phyloP scores from a whole-genome alignment of 2,888 invertebrate species.

The Hybos culiciformis region DNA sequence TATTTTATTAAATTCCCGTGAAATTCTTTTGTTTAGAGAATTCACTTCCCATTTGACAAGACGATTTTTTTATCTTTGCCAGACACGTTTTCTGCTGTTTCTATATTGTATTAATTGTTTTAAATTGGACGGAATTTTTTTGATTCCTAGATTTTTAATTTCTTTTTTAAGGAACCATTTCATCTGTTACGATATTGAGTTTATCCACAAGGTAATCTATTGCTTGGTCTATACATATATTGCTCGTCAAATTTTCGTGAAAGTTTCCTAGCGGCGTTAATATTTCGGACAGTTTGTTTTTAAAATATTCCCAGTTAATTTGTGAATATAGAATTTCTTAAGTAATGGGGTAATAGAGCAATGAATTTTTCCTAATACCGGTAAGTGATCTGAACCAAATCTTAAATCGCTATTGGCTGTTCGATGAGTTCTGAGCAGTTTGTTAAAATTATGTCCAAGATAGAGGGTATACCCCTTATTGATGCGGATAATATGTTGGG shows the following conservation, averaged over 20 bases:
- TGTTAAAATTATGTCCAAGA: neutral
- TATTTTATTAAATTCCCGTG: too few species aligned
- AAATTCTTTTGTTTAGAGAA: neutral
- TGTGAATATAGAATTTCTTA: neutral
- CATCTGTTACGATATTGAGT: neutral
- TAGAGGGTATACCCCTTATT: too few species aligned
- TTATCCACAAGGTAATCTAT: neutral
- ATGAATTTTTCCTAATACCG: neutral
- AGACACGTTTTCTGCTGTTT: neutral
- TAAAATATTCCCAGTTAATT: neutral
- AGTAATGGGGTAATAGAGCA: neutral
- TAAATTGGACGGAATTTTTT: neutral
- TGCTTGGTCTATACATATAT: neutral
- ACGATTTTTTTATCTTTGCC: neutral
- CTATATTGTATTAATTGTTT: neutral
- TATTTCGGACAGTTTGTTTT: neutral
- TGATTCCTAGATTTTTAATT: neutral
- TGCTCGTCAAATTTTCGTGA: neutral
- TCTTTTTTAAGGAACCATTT: neutral
- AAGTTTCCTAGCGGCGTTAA: neutral
- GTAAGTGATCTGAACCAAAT: neutral
- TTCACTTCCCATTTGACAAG: neutral
- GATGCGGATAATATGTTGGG: too few species aligned
- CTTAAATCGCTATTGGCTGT: neutral
- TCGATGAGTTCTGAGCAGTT: neutral